phyloP scores from a whole-genome alignment of 2,113 vertebrate species.

The Panthera tigris region DNA sequence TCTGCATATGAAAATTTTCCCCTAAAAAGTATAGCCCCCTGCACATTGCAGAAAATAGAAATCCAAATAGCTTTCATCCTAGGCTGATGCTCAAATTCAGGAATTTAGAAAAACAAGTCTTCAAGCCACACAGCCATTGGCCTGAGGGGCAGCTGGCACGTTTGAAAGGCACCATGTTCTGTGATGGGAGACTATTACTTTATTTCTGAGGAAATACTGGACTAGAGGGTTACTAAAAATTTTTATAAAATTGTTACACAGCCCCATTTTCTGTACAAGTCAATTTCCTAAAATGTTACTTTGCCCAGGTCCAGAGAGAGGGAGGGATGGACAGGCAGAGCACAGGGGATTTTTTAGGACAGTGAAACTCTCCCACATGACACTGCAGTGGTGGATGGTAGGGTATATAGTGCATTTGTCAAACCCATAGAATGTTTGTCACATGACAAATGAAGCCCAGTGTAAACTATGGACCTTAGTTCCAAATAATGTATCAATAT shows the following conservation, averaged over 20 bases:
- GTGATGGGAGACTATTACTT: not conserved
- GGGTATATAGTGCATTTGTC: not conserved
- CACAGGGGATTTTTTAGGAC: not conserved
- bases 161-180: not conserved
- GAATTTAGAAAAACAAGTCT: not conserved
- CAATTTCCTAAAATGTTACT: not conserved
- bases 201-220: not conserved
- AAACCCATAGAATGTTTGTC: not conserved
- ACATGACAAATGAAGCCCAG: not conserved
- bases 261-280: not conserved
- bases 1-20: not conserved
- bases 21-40: not conserved
- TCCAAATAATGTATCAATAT: not conserved
- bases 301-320: not conserved
- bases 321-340: too few species aligned
- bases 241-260: not conserved
- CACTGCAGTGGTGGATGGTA: accelerated
- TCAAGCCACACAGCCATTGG: not conserved
- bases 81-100: not conserved
- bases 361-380: not conserved
- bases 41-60: not conserved
- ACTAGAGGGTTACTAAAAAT: not conserved
- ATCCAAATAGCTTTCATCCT: not conserved
- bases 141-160: not conserved
- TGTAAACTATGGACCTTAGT: not conserved